Base-by-base conservation (phyloP, 2,797 vertebrate genomes). In the Tokudaia tokunoshimensis region DNA sequence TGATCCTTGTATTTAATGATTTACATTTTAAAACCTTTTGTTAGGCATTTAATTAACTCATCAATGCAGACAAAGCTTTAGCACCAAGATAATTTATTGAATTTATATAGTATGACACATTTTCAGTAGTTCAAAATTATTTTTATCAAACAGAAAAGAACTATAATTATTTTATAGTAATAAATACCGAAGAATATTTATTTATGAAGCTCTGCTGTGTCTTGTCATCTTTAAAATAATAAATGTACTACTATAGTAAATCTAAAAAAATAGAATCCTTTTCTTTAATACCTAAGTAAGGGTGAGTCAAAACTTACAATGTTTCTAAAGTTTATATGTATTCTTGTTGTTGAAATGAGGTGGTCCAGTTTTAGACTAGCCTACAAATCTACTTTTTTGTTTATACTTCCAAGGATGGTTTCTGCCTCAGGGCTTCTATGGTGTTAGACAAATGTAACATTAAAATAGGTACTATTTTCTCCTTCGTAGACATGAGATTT, bases 31-130 rank as follows among this genome's bases (percentile, higher is more conserved):
- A 20, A 72, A 41, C 70, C 52, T 31, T 37, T 90, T 29, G 92
- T 72, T 31, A 93, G 26, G 7, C 0, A 89, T 93, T 41, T 79
- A 95, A 96, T 88, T 61, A 82, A 95, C 70, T 2, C 47, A 94
- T 75, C 52, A 97, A 81, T 81, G 34, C 59, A 94, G 92, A 96
- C 10, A 26, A 65, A 92, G 50, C 57, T 74, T 92, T 94, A 87
- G 59, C 52, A 96, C 20, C 22, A 93, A 91, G 34, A 95, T 34
- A 88, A 47, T 97, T 97, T 97, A 97, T 92, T 97, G 47, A 92
- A 57, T 92, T 55, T 92, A 90, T 70, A 78, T 55, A 95, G 50
- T 29, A 78, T 85, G 29, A 88, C 9, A 96, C 11, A 89, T 19
- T 74, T 26, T 86, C 90, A 92, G 88, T 91, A 76, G 31, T 24